Evolutionary conservation across 2,113 vertebrate genomes (phyloP).

Genomic region (Pontoporia blainvillei): DNA sequence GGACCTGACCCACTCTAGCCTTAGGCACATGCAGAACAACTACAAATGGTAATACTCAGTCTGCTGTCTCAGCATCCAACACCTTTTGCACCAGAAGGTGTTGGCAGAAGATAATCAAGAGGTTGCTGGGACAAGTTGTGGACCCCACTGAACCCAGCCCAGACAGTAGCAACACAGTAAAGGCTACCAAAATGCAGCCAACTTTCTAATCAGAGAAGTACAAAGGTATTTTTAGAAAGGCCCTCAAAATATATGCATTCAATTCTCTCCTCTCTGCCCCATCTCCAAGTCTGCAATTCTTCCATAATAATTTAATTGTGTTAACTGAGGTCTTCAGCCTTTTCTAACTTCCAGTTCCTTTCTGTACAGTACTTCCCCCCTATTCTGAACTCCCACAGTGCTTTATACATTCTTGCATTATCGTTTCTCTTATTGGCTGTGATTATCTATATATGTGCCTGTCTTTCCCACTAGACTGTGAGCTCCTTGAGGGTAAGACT

Average conservation of each 20-base stretch:
- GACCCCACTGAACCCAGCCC: neutral
- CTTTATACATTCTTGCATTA: neutral
- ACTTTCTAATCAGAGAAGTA: neutral
- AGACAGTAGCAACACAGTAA: neutral
- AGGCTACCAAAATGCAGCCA: neutral
- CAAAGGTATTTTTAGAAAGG: slow-evolving; percentile 16
- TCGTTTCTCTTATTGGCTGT: neutral
- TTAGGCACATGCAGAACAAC: neutral
- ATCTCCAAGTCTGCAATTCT: neutral
- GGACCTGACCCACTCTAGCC: neutral
- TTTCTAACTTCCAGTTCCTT: neutral
- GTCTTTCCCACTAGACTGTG: neutral
- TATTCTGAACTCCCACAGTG: neutral
- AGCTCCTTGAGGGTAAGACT: neutral
- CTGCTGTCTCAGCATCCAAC: neutral
- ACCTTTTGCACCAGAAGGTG: neutral
- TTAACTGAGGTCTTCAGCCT: neutral
- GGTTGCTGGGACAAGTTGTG: neutral
- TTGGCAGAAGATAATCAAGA: neutral
- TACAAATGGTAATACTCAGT: neutral
- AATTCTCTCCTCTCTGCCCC: neutral
- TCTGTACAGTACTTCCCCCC: neutral
- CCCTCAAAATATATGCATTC: neutral
- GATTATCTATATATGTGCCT: neutral
- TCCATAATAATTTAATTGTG: neutral